Evolutionary conservation across 2,797 vertebrate genomes (phyloP).

Genomic region (Sebastes ruberrimus): DNA sequence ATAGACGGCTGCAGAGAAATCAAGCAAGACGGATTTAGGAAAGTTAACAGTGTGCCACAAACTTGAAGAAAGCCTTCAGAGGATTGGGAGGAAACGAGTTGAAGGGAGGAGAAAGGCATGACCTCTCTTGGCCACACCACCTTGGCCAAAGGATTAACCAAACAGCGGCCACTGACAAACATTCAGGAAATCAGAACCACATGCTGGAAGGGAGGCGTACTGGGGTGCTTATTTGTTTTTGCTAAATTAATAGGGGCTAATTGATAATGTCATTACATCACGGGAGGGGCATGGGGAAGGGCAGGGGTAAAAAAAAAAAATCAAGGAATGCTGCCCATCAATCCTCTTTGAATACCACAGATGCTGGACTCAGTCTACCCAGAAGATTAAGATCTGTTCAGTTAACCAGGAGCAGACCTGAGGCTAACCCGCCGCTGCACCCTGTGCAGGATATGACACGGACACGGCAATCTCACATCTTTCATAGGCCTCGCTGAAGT

Average conservation of each 20-base stretch:
- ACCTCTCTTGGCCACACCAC: slow-evolving; percentile 76
- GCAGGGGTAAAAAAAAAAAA: slow-evolving; percentile 50
- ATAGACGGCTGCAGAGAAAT: neutral
- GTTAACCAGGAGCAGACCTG: slow-evolving; percentile 81
- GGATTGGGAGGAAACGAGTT: slow-evolving; percentile 53
- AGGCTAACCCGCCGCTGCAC: slow-evolving; percentile 35
- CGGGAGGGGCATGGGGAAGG: slow-evolving; percentile 68
- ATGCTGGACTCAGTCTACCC: slow-evolving; percentile 59
- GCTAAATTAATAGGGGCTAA: slow-evolving; percentile 88
- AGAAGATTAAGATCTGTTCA: slow-evolving; percentile 76
- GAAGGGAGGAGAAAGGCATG: slow-evolving; percentile 73
- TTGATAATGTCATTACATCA: slow-evolving; percentile 88
- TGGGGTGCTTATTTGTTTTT: slow-evolving; percentile 86
- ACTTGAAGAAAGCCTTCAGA: slow-evolving; percentile 53
- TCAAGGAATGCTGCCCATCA: slow-evolving; percentile 83
- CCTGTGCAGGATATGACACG: slow-evolving; percentile 35
- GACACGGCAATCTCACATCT: slow-evolving; percentile 22
- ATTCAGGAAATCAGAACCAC: slow-evolving; percentile 86
- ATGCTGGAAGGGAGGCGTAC: slow-evolving; percentile 77
- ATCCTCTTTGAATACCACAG: slow-evolving; percentile 77
- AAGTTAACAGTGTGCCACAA: slow-evolving; percentile 10
- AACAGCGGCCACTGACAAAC: slow-evolving; percentile 82
- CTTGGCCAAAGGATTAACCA: slow-evolving; percentile 82
- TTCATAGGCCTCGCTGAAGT: slow-evolving; percentile 14
- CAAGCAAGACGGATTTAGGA: slow-evolving; percentile 9